Evolutionary conservation across 2,113 vertebrate species (phyloP), one percentile per base, ranked within the genome.

Genomic region (Eptatretus burgeri): DNA sequence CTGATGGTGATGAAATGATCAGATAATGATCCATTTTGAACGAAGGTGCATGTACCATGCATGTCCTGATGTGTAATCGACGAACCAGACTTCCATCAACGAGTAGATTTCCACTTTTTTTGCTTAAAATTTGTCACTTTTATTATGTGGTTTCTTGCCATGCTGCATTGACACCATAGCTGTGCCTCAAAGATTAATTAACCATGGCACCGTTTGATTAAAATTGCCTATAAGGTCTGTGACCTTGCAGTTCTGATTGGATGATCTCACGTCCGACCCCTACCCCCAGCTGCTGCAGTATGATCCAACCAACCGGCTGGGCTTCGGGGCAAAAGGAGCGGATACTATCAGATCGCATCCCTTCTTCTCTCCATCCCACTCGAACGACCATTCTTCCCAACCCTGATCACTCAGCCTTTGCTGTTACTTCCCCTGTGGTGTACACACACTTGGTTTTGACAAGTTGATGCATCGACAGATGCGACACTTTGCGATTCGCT

Each of bases 211-310:
- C 9, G 56, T 60, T 20, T 60, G 56, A 11, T 17, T 60, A 60
- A 17, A 20, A 60, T 10, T 60, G 56, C n/a, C n/a, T 60, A 20
- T 60, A 17, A 17, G 56, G 56, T 12, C 20, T 10, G 56, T n/a
- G n/a, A 17, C 9, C 20, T 60, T 60, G 20, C 20, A 13, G n/a
- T 60, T 60, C 13, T 17, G 11, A 60, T 60, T 17, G 20, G 10
- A 17, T 60, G 10, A 13, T 60, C 13, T 60, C n/a, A 11, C 20
- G 10, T 60, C 11, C 13, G n/a, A 11, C 20, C n/a, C 13, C 20
- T 60, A 41, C 27, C 20, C 20, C n/a, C 56, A 60, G 56, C 56
- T 60, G 9, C 56, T 60, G 56, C 56, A 60, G 56, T 60, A 17
- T 12, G 20, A 20, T 20, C 56, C 56, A 9, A 20, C 56, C 12